These are phyloP conservation scores for Litocranius walleri DNA, from an alignment of 2,113 vertebrate genomes.

Conservation along the genomic window DNA sequence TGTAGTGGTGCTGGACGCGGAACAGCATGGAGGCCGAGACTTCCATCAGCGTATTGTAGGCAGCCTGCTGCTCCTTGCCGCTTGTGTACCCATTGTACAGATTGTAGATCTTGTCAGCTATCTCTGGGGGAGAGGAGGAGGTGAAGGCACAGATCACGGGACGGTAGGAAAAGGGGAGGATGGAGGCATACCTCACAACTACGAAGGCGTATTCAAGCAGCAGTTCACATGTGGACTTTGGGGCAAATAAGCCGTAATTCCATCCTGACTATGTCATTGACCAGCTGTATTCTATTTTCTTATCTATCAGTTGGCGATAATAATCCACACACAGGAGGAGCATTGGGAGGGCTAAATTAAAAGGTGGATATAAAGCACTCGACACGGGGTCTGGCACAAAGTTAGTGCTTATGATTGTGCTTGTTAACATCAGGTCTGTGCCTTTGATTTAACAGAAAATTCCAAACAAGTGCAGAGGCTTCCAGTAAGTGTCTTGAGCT, in stretches of 20 bases:
- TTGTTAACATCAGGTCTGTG: not conserved
- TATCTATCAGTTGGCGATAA: not conserved
- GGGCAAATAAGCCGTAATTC: not conserved
- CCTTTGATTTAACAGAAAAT: not conserved
- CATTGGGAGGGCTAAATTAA: not conserved
- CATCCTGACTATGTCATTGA: not conserved
- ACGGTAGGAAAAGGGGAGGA: not conserved
- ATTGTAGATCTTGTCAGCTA: constrained; percentile 98
- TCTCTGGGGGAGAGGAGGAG: constrained; percentile 79
- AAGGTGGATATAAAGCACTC: not conserved
- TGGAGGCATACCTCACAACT: not conserved
- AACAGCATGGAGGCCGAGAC: constrained; percentile 92
- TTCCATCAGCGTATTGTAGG: constrained; percentile 98
- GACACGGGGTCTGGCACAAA: not conserved
- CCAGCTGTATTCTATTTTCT: not conserved
- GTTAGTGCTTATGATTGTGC: not conserved
- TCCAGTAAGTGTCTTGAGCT: not conserved
- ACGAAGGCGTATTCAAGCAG: not conserved
- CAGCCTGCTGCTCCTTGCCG: constrained; percentile 98
- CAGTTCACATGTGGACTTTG: not conserved
- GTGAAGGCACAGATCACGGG: not conserved
- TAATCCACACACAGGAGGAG: not conserved
- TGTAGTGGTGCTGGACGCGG: constrained; percentile 97
- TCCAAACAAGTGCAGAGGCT: not conserved
- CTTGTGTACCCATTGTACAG: constrained; percentile 99